Conservation (phyloP, 1,140 invertebrate genomes). For the Drosophila kohkoa region DNA sequence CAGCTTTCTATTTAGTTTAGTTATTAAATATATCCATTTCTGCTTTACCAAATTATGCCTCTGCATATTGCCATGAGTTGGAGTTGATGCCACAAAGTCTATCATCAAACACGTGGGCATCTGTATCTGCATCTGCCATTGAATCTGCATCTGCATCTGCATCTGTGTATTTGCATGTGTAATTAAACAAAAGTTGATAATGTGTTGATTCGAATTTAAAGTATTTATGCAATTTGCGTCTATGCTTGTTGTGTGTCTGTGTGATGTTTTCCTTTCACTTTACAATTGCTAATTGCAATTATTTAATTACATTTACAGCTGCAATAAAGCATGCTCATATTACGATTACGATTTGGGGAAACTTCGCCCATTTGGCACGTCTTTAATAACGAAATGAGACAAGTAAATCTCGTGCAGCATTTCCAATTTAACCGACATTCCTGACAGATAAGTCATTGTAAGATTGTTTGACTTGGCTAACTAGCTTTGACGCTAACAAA, state of each 20-base stretch:
- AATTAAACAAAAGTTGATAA: constrained; percentile 80
- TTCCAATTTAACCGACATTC: constrained; percentile 4
- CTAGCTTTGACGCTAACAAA: constrained; percentile 34
- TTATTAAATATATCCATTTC: constrained; percentile 79
- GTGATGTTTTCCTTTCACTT: constrained; percentile 32
- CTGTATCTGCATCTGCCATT: constrained; percentile 21
- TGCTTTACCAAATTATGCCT: constrained; percentile 66
- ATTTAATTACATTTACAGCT: constrained; percentile 75
- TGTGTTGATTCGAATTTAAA: constrained; percentile 76
- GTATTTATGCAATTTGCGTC: constrained; percentile 67
- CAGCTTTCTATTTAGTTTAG: constrained; percentile 74
- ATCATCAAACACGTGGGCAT: constrained; percentile 5
- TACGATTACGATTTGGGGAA: not conserved
- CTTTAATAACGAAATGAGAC: not conserved
- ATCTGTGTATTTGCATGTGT: constrained; percentile 43
- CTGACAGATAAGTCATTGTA: constrained; percentile 7
- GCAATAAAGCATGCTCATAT: not conserved
- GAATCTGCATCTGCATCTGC: constrained; percentile 30
- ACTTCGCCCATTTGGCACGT: not conserved
- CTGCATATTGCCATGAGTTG: not conserved
- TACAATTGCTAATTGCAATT: constrained; percentile 60
- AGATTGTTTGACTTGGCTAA: constrained; percentile 1
- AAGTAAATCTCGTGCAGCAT: constrained; percentile 4
- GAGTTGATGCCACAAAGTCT: constrained; percentile 24
- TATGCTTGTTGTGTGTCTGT: constrained; percentile 10